These are phyloP conservation scores for Hapalemur alaotrensis DNA, from an alignment of 2,797 vertebrate species.

Conservation along the genomic window DNA sequence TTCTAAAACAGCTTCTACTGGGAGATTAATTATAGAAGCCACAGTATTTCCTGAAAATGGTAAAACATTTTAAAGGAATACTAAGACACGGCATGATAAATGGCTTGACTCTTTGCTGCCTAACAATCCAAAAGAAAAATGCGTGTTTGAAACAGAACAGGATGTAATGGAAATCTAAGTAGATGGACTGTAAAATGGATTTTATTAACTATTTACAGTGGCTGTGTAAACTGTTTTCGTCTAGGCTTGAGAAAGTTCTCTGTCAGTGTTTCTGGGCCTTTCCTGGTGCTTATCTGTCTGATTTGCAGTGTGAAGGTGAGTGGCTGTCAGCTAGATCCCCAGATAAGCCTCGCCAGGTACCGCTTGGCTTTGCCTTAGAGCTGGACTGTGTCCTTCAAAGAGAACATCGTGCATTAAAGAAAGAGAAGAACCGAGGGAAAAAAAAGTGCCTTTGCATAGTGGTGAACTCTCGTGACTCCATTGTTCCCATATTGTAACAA, in stretches of 20 bases:
- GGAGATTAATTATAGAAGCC: conserved; percentile 72
- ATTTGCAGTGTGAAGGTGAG: not conserved
- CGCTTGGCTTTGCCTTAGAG: not conserved
- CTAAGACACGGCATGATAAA: conserved; percentile 52
- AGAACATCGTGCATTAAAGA: not conserved
- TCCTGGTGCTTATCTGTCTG: not conserved
- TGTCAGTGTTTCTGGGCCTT: not conserved
- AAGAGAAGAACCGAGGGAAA: not conserved
- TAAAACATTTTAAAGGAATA: conserved; percentile 42
- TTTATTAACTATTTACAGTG: conserved; percentile 73
- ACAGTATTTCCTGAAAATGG: conserved; percentile 59
- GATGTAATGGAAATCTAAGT: conserved; percentile 73
- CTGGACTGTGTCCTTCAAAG: not conserved
- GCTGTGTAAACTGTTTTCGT: conserved; percentile 48
- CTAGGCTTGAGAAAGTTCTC: conserved; percentile 46
- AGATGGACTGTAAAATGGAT: conserved; percentile 58
- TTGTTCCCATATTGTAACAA: not conserved
- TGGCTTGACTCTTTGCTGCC: conserved; percentile 64
- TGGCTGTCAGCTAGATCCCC: not conserved
- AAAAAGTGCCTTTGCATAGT: not conserved
- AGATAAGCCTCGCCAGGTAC: not conserved
- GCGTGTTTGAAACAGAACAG: conserved; percentile 65
- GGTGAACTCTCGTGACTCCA: not conserved
- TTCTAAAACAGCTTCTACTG: conserved; percentile 57
- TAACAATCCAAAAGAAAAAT: conserved; percentile 70